These are phyloP conservation scores for Silurus aristotelis DNA, from an alignment of 2,797 vertebrate species.

Conservation along the genomic window DNA sequence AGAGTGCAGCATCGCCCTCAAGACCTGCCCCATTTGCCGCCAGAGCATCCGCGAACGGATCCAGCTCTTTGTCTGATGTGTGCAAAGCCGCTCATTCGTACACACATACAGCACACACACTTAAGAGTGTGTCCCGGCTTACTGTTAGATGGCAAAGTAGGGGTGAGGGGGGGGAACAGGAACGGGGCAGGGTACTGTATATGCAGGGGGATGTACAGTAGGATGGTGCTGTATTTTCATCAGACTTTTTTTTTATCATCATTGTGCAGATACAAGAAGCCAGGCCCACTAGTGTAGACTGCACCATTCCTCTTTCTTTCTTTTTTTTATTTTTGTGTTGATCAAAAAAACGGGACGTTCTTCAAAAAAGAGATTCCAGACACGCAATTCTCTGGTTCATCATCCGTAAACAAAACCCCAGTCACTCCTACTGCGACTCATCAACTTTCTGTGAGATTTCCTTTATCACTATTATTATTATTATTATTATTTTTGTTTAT, in stretches of 20 bases:
- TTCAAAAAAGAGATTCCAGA: too few relatives aligned
- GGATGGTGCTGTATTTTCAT: slow-evolving; percentile 27
- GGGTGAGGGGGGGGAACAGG: background rate
- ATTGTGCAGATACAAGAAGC: background rate
- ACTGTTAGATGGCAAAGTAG: background rate
- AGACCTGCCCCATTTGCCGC: slow-evolving; percentile 93
- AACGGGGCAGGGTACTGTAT: background rate
- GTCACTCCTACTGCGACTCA: background rate
- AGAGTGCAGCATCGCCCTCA: slow-evolving; percentile 88
- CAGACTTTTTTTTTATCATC: slow-evolving; percentile 5
- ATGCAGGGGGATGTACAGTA: background rate
- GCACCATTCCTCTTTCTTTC: background rate
- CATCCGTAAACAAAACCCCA: background rate
- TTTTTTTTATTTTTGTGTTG: background rate
- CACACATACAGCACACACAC: background rate
- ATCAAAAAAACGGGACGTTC: background rate
- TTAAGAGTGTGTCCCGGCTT: slow-evolving; percentile 1
- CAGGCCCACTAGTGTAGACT: background rate
- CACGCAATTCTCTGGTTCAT: background rate
- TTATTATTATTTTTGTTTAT: background rate
- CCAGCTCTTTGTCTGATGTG: slow-evolving; percentile 85
- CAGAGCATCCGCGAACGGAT: slow-evolving; percentile 95
- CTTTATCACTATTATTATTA: background rate
- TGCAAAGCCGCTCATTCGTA: background rate
- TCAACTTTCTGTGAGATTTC: slow-evolving; percentile 24